Evolutionary conservation across 2,113 vertebrate genomes (phyloP).

Genomic region (Aplodontia rufa): DNA sequence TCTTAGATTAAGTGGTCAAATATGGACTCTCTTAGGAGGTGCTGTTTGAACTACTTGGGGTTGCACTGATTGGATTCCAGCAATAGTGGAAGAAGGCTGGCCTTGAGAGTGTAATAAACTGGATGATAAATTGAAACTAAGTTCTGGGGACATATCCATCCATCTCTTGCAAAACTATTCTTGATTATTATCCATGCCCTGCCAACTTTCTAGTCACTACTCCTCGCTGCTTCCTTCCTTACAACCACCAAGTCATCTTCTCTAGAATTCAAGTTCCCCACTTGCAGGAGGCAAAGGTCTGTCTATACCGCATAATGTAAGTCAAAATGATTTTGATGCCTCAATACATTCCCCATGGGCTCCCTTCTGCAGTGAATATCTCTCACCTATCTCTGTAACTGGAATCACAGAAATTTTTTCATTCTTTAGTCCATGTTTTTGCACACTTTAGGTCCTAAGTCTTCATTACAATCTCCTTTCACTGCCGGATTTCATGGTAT

Average conservation of each 20-base stretch:
- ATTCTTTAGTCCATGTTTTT: neutral
- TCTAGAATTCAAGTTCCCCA: neutral
- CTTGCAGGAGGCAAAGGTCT: neutral
- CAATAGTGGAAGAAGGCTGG: accelerated
- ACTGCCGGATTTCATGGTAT: neutral
- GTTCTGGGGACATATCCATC: neutral
- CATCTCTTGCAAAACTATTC: no score
- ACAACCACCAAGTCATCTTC: neutral
- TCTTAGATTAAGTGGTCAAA: neutral
- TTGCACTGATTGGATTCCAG: neutral
- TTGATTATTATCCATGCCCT: neutral
- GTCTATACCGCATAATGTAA: neutral
- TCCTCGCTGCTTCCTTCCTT: neutral
- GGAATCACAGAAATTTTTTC: neutral
- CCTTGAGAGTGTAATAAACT: neutral
- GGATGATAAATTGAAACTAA: neutral
- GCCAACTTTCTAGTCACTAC: neutral
- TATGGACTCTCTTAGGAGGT: neutral
- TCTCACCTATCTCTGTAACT: neutral
- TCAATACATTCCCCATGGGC: neutral
- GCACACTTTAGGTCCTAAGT: neutral
- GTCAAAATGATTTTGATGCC: neutral
- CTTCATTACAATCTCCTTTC: neutral
- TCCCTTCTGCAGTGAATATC: neutral
- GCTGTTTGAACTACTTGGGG: neutral